Conservation (phyloP, 2,888 invertebrate genomes). For the Melolontha melolontha region DNA sequence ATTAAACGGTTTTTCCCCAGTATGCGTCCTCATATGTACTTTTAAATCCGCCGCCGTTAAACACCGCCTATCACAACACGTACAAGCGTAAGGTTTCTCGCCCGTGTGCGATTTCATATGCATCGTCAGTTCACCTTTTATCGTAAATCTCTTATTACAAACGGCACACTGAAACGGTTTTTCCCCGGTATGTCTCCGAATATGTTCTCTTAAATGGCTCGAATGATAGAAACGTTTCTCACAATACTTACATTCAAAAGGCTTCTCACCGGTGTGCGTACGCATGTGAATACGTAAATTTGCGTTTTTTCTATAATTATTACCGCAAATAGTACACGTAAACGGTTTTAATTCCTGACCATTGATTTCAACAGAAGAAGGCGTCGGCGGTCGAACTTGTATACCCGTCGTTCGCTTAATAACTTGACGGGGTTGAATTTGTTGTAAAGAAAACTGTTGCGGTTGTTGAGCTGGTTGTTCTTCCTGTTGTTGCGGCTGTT, state of each 20-base stretch:
- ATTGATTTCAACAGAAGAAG: slow-evolving; percentile 46
- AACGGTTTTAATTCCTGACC: slow-evolving; percentile 52
- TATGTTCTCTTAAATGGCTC: slow-evolving; percentile 62
- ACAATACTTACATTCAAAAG: slow-evolving; percentile 64
- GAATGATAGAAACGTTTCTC: slow-evolving; percentile 63
- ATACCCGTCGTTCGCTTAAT: slow-evolving; percentile 59
- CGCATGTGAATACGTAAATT: slow-evolving; percentile 63
- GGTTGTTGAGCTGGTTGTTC: slow-evolving; percentile 42
- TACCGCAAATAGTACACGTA: slow-evolving; percentile 59
- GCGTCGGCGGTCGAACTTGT: slow-evolving; percentile 59
- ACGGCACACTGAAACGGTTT: slow-evolving; percentile 63
- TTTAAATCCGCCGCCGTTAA: slow-evolving; percentile 68
- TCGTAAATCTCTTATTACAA: slow-evolving; percentile 62
- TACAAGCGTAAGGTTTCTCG: slow-evolving; percentile 69
- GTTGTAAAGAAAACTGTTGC: slow-evolving; percentile 34
- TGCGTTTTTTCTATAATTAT: slow-evolving; percentile 61
- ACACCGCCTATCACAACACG: slow-evolving; percentile 70
- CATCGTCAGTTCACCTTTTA: slow-evolving; percentile 62
- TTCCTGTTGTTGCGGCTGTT: slow-evolving; percentile 26
- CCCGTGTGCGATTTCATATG: slow-evolving; percentile 71
- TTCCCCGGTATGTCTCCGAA: slow-evolving; percentile 62
- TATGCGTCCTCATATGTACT: slow-evolving; percentile 66
- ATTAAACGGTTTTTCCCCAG: slow-evolving; percentile 62
- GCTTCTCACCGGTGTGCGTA: slow-evolving; percentile 64
- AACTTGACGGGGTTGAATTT: slow-evolving; percentile 49